Evolutionary conservation across 2,113 vertebrate species (phyloP), one percentile per base, ranked within the genome.

Genomic region (Syrrhaptes paradoxus): DNA sequence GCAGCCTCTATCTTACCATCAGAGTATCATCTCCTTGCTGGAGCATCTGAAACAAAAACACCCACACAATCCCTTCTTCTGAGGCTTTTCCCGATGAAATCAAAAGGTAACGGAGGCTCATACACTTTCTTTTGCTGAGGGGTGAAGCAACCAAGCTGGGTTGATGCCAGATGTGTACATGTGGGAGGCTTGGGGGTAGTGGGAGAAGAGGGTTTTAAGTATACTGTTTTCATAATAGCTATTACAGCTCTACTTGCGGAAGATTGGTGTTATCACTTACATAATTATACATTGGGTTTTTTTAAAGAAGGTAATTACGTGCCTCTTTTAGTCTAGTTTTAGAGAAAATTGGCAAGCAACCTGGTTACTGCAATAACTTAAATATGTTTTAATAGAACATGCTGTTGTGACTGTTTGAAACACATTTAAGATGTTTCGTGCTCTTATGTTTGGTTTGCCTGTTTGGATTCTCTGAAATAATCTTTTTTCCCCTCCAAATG

Each of bases 91-190:
- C 81, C 96, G 95, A 78, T 71, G 95, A 93, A 97, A 85, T 91
- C 92, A 92, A 93, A 96, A 97, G 96, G 96, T 97, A 97, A 97
- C 1, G 29, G 95, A 96, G 95, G 92, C 70, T 97, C 77, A 48
- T 94, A 7, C 48, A 25, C 51, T 95, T 95, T 63, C 38, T 95
- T 95, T 95, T 25, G 24, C 89, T 74, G 68, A 95, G 61, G 92
- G 92, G 70, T 89, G 77, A 97, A 92, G 19, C 18, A 63, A 22
- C 22, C 52, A 29, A 20, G 11, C 14, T 74, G 87, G 94, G 88
- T 34, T 68, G 36, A 76, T 92, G 87, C 51, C 78, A 58, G 54
- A 31, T 65, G 22, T 21, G 3, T 49, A 4, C 52, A 9, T 59
- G 21, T 78, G 95, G 89, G 95, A 85, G 86, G 85, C 0, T 17